Base-by-base conservation (phyloP, 2,113 vertebrate species). In the Silurus glanis region DNA sequence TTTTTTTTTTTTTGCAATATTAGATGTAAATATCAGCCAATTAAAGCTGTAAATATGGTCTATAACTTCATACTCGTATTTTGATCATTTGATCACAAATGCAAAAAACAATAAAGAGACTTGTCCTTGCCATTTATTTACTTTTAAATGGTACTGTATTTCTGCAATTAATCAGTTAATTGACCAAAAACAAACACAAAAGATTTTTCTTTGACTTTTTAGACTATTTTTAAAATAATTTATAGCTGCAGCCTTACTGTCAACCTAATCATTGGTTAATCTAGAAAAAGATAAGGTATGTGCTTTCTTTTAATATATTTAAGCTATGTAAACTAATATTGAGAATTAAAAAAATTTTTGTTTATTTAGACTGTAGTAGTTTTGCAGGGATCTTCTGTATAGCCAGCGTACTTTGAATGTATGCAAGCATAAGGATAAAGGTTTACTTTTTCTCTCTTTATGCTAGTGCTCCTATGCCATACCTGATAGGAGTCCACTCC, bases 111-210 rank as follows among this genome's bases (percentile, higher is more conserved):
- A 37, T 37, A 37, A 37, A 71, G 45, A 19, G 6, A 71, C 25
- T 67, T 62, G 19, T 17, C 9, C 23, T 66, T 45, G 13, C 28
- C 28, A 7, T 69, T 37, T 28, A 13, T 16, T 14, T 71, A 45
- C 10, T 71, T 67, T 67, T 82, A 85, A 89, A 90, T 91, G 88
- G 91, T 88, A 91, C 90, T 94, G 90, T 76, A 56, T 72, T n/a
- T 53, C n/a, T 78, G 8, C n/a, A 53, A 28, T 21, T 55, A 25
- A 23, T 75, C 3, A 75, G 72, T 88, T 91, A 51, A 53, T 4
- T 53, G 72, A 16, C 55, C n/a, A 55, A 14, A 78, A 55, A 14
- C 8, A 5, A 55, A 25, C 4, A 23, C 19, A 56, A 55, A n/a
- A 6, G 4, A 76, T 13, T 2, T 23, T 69, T 23, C 10, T n/a